Conservation (phyloP, 2,797 vertebrate genomes). For the Macropus fuliginosus region DNA sequence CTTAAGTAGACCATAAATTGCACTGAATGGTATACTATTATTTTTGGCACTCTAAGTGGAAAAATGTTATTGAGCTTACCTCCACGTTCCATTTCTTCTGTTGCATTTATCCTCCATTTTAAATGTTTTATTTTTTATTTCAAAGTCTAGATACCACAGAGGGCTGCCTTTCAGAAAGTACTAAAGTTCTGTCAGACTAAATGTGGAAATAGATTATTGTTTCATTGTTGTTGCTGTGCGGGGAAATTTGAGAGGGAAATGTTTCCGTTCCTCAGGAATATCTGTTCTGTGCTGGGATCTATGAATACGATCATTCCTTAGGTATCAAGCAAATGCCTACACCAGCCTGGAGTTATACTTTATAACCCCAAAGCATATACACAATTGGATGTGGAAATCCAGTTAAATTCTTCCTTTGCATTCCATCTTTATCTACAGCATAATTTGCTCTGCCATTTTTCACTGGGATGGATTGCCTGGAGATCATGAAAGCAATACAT, state of each 20-base stretch:
- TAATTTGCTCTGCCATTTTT: conserved; percentile 32
- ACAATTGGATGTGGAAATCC: conserved; percentile 66
- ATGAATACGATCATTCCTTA: conserved; percentile 52
- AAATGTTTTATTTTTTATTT: not conserved
- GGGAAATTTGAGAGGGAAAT: conserved; percentile 64
- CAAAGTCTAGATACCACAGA: conserved; percentile 46
- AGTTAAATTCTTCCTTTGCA: conserved; percentile 53
- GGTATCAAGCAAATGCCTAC: conserved; percentile 50
- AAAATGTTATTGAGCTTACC: conserved; percentile 50
- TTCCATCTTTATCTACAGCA: conserved; percentile 6
- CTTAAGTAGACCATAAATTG: conserved; percentile 57
- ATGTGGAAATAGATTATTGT: conserved; percentile 49
- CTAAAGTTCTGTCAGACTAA: conserved; percentile 28
- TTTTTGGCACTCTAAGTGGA: conserved; percentile 64
- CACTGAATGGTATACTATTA: conserved; percentile 60
- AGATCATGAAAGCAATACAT: conserved; percentile 25
- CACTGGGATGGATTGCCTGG: conserved; percentile 18
- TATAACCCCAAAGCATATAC: conserved; percentile 49
- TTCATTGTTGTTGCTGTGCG: conserved; percentile 41
- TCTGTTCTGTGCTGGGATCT: conserved; percentile 33
- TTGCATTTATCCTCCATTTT: conserved; percentile 54
- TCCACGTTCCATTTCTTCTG: conserved; percentile 48
- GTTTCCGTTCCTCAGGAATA: conserved; percentile 61
- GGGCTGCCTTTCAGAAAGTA: conserved; percentile 50
- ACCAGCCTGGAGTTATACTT: conserved; percentile 56